Conservation (phyloP, 2,888 invertebrate species). For the Myopa tessellatipennis region DNA sequence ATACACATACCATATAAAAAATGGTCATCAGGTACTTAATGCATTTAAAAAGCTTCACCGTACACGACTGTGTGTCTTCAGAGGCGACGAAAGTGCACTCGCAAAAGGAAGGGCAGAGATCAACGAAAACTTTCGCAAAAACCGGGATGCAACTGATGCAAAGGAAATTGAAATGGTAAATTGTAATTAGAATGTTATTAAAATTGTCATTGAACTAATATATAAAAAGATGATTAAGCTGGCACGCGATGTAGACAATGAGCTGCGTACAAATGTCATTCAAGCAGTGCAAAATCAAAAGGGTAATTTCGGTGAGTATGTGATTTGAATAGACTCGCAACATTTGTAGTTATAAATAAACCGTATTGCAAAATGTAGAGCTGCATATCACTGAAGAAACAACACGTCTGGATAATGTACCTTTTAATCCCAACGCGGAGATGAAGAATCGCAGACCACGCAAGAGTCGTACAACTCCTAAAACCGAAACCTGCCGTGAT, state of each 20-base stretch:
- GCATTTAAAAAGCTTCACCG: conserved; percentile 80
- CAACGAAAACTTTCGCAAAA: conserved; percentile 79
- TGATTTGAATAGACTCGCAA: background rate
- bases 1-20: background rate
- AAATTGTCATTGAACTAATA: background rate
- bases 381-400: conserved; percentile 61
- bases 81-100: conserved; percentile 75
- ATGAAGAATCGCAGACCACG: conserved; percentile 60
- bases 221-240: conserved; percentile 74
- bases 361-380: conserved; percentile 48
- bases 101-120: conserved; percentile 76
- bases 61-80: conserved; percentile 76
- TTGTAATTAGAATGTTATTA: conserved; percentile 29
- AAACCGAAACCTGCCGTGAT: conserved; percentile 50
- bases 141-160: conserved; percentile 73
- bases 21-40: conserved; percentile 70
- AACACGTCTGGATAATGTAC: conserved; percentile 72
- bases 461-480: conserved; percentile 39
- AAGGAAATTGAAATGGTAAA: conserved; percentile 75
- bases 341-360: conserved; percentile 2
- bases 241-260: conserved; percentile 76
- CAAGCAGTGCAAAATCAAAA: conserved; percentile 78
- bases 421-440: conserved; percentile 71
- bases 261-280: conserved; percentile 78
- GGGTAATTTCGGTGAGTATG: conserved; percentile 73